These are phyloP conservation scores for Lepidocyrtoides sp. DNA, from an alignment of 2,888 invertebrate genomes.

Conservation along the genomic window DNA sequence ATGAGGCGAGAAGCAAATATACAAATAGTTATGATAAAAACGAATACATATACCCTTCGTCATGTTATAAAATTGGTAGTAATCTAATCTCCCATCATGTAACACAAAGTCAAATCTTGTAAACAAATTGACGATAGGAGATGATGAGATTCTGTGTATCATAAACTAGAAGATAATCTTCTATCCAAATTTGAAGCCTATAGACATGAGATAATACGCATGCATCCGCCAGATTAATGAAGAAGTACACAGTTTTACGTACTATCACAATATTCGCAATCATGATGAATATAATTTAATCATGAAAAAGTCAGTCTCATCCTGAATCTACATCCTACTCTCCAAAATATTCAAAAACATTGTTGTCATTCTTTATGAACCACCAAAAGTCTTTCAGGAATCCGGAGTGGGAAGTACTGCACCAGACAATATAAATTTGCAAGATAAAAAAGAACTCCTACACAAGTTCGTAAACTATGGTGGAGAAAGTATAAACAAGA, in stretches of 20 bases:
- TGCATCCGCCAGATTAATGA: background rate
- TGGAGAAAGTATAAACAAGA: conserved; percentile 19
- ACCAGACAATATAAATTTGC: conserved; percentile 9
- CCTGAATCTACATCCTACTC: background rate
- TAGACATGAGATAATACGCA: background rate
- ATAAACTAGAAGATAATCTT: conserved; percentile 1
- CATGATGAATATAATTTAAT: background rate
- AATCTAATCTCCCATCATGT: conserved; percentile 17
- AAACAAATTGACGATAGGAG: background rate
- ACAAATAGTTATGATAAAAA: background rate
- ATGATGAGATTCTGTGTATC: conserved; percentile 1
- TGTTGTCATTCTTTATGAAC: background rate
- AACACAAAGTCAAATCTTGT: conserved; percentile 7
- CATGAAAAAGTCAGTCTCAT: background rate
- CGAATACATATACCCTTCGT: background rate
- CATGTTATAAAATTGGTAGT: background rate
- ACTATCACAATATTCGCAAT: background rate
- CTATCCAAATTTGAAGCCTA: too few relatives aligned
- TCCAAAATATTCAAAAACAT: background rate
- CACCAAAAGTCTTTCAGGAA: background rate
- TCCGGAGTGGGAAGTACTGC: background rate
- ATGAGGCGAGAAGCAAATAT: background rate
- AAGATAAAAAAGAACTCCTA: conserved; percentile 11
- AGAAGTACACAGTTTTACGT: background rate
- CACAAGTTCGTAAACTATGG: background rate